These are phyloP conservation scores for Gobiocypris rarus DNA, from an alignment of 2,113 vertebrate species.

Conservation along the genomic window DNA sequence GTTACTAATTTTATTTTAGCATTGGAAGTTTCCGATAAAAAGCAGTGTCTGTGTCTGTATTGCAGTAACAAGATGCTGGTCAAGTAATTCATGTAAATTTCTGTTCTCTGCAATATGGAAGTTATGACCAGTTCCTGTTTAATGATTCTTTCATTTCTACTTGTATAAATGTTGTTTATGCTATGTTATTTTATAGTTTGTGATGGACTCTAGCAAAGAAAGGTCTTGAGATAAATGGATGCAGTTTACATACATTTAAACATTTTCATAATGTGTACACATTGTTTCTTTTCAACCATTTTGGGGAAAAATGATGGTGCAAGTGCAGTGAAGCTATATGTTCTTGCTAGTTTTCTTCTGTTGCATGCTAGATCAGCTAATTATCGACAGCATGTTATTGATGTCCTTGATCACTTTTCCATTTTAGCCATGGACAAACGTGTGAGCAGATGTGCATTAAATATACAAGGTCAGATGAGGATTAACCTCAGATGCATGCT, in stretches of 20 bases:
- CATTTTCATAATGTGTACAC: not conserved
- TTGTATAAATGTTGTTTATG: not conserved
- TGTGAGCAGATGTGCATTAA: not conserved
- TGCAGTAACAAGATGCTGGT: constrained; percentile 2
- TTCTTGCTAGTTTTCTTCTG: not conserved
- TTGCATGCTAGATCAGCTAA: not conserved
- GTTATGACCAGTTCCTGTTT: not conserved
- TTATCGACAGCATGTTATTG: not conserved
- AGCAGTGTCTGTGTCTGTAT: not conserved
- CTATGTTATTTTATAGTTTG: not conserved
- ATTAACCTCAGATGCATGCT: not conserved
- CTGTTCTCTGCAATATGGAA: not conserved
- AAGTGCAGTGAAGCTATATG: not conserved
- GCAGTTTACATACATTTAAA: not conserved
- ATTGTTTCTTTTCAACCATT: not conserved
- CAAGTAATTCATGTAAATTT: not conserved
- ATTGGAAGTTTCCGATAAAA: not conserved
- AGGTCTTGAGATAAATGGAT: not conserved
- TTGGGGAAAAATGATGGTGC: not conserved
- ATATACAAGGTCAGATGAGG: not conserved
- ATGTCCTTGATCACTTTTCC: not conserved
- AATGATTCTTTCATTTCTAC: not conserved
- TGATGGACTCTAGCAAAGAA: not conserved
- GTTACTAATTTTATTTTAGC: not conserved
- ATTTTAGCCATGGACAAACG: not conserved